Percentiles rank a stretch among this genome's conserved stretches.
phyloP scores from a whole-genome alignment of 2,797 vertebrate genomes.

The Mus minutoides region DNA sequence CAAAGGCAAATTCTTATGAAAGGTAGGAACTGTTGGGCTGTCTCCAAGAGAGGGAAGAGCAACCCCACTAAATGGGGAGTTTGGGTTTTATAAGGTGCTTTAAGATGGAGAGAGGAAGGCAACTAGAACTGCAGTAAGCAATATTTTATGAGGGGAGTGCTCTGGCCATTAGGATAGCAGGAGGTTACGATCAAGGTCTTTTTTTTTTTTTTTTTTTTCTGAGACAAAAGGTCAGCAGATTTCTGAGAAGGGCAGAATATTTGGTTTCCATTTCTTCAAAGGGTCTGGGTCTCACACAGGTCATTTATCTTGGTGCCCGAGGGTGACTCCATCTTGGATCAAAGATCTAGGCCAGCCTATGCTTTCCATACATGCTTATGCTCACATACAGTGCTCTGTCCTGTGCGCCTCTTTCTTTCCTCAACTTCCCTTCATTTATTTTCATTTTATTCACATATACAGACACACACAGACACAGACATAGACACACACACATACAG shows the following conservation, averaged over 20 bases:
- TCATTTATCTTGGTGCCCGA: background rate
- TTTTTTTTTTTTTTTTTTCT: background rate
- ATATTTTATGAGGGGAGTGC: background rate
- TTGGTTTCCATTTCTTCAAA: background rate
- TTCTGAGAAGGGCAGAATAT: background rate
- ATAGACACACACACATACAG: background rate
- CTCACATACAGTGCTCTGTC: background rate
- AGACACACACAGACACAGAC: background rate
- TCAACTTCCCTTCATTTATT: background rate
- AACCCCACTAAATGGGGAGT: background rate
- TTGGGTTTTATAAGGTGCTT: background rate
- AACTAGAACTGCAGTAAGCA: too few species aligned
- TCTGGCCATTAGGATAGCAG: background rate
- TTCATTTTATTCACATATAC: background rate
- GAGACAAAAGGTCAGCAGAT: background rate
- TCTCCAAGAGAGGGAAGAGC: background rate
- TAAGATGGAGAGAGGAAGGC: background rate
- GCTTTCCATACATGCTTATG: background rate
- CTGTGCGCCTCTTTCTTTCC: background rate
- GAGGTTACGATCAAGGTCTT: background rate
- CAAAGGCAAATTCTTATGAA: background rate
- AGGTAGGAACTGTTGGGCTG: background rate
- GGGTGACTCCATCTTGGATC: background rate
- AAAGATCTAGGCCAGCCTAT: background rate
- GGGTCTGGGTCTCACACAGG: background rate